Base-by-base conservation (phyloP, 2,888 invertebrate genomes). In the Dicyrtoma fusca region DNA sequence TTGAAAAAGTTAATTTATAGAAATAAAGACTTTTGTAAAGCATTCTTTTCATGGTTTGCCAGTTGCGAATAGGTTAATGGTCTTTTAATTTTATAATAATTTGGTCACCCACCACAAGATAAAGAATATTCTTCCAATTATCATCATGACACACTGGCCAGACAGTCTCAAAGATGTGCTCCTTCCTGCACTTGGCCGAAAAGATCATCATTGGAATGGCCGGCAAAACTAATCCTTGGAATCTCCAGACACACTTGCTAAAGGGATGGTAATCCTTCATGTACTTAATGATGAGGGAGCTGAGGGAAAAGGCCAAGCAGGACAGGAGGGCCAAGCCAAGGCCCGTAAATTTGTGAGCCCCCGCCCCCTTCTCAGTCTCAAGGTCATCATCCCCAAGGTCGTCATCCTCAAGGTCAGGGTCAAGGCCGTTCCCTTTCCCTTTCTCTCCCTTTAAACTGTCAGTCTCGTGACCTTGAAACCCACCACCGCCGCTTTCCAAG, bases 231-330 rank as follows among this genome's bases (percentile, higher is more conserved):
- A 78, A 55, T 6, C 61, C 61, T 59, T 76, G 76, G 59, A 78
- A 78, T 51, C 78, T 72, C 61, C 61, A 78, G 1, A 74, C 59
- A 11, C 69, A 74, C 23, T 74, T 71, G 23, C 51, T 74, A 13
- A 75, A 69, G 11, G 76, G 76, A 71, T 78, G 75, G 61, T 71
- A 78, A 11, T 71, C 72, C n/a, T 72, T 74, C 70, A 78, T 63
- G 44, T 72, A 73, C 47, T 78, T 78, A 6, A 76, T 73, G 19
- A 76, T 72, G 10, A 76, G 23, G 14, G 74, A 73, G 1, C 64
- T 71, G 3, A 75, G 34, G 1, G 78, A 72, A 26, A 78, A 78
- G 5, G 74, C 68, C 13, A 76, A 55, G 3, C 75, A 71, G 5
- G 74, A 69, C 2, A 74, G 69, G 0, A 76, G 61, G 1, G 76